Base-by-base conservation (phyloP, 2,888 invertebrate species). In the Cheilosia vernalis region DNA sequence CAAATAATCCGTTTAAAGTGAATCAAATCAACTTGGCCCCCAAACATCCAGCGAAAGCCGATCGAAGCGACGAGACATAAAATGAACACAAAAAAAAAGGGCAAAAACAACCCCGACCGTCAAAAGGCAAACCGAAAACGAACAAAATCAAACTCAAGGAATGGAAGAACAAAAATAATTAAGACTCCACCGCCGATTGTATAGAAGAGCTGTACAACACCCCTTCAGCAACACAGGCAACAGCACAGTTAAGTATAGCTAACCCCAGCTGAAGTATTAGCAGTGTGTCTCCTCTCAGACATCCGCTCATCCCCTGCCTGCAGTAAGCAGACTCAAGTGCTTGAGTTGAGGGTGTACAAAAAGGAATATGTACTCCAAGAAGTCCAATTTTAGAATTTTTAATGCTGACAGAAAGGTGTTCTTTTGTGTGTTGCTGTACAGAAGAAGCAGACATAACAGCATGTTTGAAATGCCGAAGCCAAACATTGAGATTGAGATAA, bases 121-220 rank as follows among this genome's bases (percentile, higher is more conserved):
- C 84, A 72, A 84, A 76, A 80, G 64, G 55, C 73, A 72, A 61
- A 64, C 51, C 61, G 49, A 64, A 64, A 58, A 63, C 37, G 55
- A 63, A 64, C 21, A 53, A 42, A 63, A 53, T 56, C 56, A 21
- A 42, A 33, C 49, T 53, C 5, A 61, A 82, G 66, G 67, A 64
- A 55, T 64, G 69, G 49, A 81, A 77, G 81, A 81, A 81, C 61
- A 81, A 85, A 85, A 81, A 85, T 81, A 85, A 85, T 85, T 85
- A 85, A 85, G 76, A 81, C 72, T 72, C 66, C 49, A 51, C 44
- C 53, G 13, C 13, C 76, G 53, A 66, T 70, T 70, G 70, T 70
- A 60, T 55, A 49, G 15, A 21, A n/a, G 19, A 17, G 42, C 37
- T 10, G 58, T 58, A 63, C 84, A 37, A 24, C 24, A 24, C 37